Base-by-base conservation (phyloP, 2,888 invertebrate species). In the Drosophila prostipennis region DNA sequence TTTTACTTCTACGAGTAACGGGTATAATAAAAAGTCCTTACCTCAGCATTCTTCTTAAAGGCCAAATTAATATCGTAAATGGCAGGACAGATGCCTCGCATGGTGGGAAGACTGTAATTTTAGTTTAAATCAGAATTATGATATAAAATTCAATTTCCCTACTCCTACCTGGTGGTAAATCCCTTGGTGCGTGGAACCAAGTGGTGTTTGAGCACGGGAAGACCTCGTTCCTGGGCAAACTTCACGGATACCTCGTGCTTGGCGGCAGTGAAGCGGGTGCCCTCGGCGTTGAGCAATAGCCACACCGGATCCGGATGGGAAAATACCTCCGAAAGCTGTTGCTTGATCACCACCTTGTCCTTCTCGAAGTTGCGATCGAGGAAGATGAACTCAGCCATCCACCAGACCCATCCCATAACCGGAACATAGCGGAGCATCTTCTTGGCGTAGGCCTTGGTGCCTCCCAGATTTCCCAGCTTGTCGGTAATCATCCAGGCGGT, bases 321-420 rank as follows among this genome's bases (percentile, higher is more conserved):
- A 72, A 95, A 95, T 43, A 98, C 93, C 91, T 96, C 95, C 74
- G 94, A 94, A 69, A 98, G 94, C 92, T 98, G 97, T 36, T 93
- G 92, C 76, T 95, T 94, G 83, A 99, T 96, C 71, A 95, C 95
- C 87, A 95, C 94, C 91, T 95, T 96, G 92, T 99, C 99, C 91
- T 97, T 97, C 52, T 97, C 96, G 93, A 96, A 98, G 77, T 96
- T 96, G 79, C 98, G 94, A 91, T 98, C 97, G 65, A 99, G 93
- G 92, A 98, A 98, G 69, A 98, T 97, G 92, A 96, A 96, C 91
- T 98, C 98, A 0, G 97, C 96, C 91, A 98, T 97, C 92, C 97
- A 97, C 98, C 98, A 99, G 85, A 96, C 96, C 98, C 98, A 99
- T 26, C 98, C 98, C 80, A 98, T 94, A 10, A 97, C 95, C 19